Base-by-base conservation (phyloP, 2,797 vertebrate genomes). In the Sebastes taczanowskii region DNA sequence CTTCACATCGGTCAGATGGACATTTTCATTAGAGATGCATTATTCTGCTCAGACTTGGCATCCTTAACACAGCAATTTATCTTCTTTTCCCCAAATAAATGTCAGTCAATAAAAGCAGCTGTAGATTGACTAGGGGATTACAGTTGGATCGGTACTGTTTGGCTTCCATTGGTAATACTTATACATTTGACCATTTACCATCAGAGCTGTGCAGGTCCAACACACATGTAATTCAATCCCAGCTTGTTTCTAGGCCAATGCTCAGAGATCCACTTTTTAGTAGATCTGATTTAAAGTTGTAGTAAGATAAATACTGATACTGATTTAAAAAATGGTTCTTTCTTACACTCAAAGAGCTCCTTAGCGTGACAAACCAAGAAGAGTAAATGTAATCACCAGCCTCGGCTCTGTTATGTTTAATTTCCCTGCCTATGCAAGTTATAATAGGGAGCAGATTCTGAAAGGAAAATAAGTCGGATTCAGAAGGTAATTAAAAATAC, bases 1-100 rank as follows among this genome's bases (percentile, higher is more conserved):
- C 30, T 35, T 71, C 16, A 20, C 65, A 63, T 34, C 22, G 8
- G 52, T 35, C 67, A 60, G 22, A 65, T 55, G 20, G 18, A 23
- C 7, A 29, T 25, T 77, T 78, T 6, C n/a, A 13, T 25, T 20
- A 25, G 53, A 53, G 68, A 70, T 35, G 29, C 38, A 69, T 73
- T 79, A 65, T 65, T 69, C 38, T 64, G 22, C 30, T 76, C 35
- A 29, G 27, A 20, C 38, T 49, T 35, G 27, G 14, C 8, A 53
- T 25, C 38, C 22, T n/a, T 67, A 13, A 59, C 3, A 55, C 6
- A 58, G 2, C 11, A 3, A 16, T n/a, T 23, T 52, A n/a, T 77
- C 13, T 6, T 23, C 0, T 53, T 53, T 22, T 53, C 0, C 0
- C 9, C 5, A 42, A 27, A 62, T 49, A 16, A 34, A 63, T 34